Evolutionary conservation across 2,797 vertebrate genomes (phyloP), one percentile per base, ranked within the genome.

Genomic region (Sebastes jordani): DNA sequence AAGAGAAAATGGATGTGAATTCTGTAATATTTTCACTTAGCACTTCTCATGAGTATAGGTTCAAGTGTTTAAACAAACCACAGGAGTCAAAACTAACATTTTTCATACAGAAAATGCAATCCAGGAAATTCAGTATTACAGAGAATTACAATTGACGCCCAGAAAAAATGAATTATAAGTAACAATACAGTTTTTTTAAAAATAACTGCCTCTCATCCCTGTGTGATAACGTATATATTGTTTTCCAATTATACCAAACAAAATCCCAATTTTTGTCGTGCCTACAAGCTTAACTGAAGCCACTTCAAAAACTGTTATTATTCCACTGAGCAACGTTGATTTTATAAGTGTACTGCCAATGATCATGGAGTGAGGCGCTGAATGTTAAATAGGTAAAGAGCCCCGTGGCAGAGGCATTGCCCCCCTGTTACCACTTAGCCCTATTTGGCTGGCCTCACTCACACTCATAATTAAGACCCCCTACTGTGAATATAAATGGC

Each of bases 381-480:
- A 93, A 93, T 94, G 91, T 93, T 94, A 95, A 93, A 91, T 89
- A 94, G 92, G 91, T 93, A 92, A 86, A 91, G 90, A 92, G 93
- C 91, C 93, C 92, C 76, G 78, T 93, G 92, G 94, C 91, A 93
- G 89, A 93, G 88, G 90, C 90, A 94, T 90, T 83, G 93, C 84
- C 90, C 94, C 93, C 94, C 93, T 86, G 90, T 95, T 94, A 95
- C 91, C 94, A 95, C 93, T 93, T 94, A 94, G 93, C 94, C 93
- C 91, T 92, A 92, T 95, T 95, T 94, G 93, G 93, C 95, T 91
- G 93, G 91, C 92, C 93, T 93, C 90, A 88, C 92, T 92, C 89
- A 90, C 88, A 93, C 93, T 90, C 95, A 95, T 94, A 96, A 96
- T 96, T 95, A 96, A 95, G 95, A 93, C 95, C 95, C 94, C 94